These are phyloP conservation scores for Argyrosomus japonicus DNA, from an alignment of 2,113 vertebrate species.

Conservation along the genomic window DNA sequence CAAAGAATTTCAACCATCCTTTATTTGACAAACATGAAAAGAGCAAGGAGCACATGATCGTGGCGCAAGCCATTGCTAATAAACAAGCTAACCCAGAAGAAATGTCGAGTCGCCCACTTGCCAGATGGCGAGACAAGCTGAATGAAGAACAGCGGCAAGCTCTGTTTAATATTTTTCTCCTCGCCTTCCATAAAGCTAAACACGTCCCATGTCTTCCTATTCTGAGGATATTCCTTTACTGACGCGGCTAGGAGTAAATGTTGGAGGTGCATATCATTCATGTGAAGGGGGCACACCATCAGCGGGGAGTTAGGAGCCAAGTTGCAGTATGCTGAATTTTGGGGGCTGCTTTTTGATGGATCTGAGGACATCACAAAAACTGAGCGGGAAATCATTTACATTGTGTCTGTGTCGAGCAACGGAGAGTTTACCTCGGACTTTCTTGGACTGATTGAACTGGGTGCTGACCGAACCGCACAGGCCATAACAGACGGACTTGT, in stretches of 20 bases:
- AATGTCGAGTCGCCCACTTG: background rate
- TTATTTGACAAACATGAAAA: too few species aligned
- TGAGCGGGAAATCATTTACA: background rate
- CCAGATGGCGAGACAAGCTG: background rate
- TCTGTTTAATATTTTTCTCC: too few species aligned
- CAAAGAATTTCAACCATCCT: too few species aligned
- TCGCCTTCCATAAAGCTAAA: too few species aligned
- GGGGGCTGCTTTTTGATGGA: slow-evolving; percentile 6
- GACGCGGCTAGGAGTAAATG: slow-evolving; percentile 9
- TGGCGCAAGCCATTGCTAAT: too few species aligned
- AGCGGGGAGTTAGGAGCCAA: background rate
- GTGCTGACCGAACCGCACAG: too few species aligned
- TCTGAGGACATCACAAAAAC: background rate
- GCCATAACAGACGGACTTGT: too few species aligned
- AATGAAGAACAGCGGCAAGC: slow-evolving; percentile 12
- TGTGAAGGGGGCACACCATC: background rate
- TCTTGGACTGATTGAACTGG: too few species aligned
- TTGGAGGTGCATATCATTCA: background rate
- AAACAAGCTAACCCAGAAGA: too few species aligned
- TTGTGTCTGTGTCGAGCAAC: slow-evolving; percentile 7
- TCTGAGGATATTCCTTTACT: background rate
- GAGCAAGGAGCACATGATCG: too few species aligned
- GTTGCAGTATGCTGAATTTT: background rate
- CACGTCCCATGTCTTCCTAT: background rate
- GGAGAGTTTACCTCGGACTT: background rate